phyloP scores from a whole-genome alignment of 2,113 vertebrate genomes.

The Diadophis punctatus region DNA sequence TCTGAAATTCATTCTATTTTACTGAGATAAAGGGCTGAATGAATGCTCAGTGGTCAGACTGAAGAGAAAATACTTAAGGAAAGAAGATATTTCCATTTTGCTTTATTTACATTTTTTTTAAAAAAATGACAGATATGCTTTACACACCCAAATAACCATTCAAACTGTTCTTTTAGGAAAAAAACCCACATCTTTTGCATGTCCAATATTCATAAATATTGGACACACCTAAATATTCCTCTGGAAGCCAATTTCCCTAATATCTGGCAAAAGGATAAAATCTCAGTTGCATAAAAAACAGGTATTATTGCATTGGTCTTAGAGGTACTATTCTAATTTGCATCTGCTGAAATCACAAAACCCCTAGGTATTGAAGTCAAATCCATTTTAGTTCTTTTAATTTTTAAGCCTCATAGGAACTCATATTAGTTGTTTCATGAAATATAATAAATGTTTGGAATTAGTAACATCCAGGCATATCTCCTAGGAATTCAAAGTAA shows the following conservation, averaged over 20 bases:
- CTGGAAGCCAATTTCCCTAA: neutral
- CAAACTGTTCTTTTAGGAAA: slow-evolving; percentile 7
- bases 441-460: neutral
- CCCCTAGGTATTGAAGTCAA: neutral
- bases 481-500: neutral
- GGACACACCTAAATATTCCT: neutral
- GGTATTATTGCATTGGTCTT: neutral
- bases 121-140: slow-evolving; percentile 9
- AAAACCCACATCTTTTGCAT: neutral
- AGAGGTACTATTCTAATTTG: neutral
- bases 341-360: neutral
- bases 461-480: neutral
- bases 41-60: slow-evolving; percentile 28
- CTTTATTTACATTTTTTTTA: slow-evolving; percentile 13
- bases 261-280: neutral
- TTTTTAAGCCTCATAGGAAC: neutral
- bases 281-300: neutral
- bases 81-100: slow-evolving; percentile 33
- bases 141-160: neutral
- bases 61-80: slow-evolving; percentile 32
- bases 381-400: neutral
- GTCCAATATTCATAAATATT: neutral
- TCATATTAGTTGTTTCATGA: neutral
- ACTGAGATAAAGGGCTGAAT: slow-evolving; percentile 37
- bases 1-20: slow-evolving; percentile 32